These are phyloP conservation scores for Drosophila santomea DNA, from an alignment of 1,140 invertebrate genomes.

Conservation along the genomic window DNA sequence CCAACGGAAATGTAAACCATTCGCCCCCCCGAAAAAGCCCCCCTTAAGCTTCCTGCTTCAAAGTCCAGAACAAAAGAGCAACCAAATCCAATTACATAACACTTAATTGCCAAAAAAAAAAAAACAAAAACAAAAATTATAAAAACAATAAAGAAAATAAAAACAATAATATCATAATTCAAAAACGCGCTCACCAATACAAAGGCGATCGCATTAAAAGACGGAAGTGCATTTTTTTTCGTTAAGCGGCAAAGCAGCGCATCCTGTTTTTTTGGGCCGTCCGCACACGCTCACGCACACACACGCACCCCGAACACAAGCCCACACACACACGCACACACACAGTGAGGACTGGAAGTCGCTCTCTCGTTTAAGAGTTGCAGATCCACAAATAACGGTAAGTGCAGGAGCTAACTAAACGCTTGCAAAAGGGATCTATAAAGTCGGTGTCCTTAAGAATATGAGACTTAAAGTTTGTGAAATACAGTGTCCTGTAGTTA, in stretches of 20 bases:
- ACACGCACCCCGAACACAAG: conserved; percentile 5
- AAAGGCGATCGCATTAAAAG: conserved; percentile 52
- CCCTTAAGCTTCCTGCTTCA: conserved; percentile 49
- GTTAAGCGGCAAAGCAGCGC: conserved; percentile 58
- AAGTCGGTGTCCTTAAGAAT: too few relatives aligned
- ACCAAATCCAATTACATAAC: conserved; percentile 48
- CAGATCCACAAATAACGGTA: conserved; percentile 29
- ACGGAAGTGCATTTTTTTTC: conserved; percentile 70
- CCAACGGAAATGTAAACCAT: conserved; percentile 82
- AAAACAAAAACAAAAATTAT: conserved; percentile 10
- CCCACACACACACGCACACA: conserved; percentile 7
- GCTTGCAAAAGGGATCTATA: background rate
- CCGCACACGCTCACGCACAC: conserved; percentile 30
- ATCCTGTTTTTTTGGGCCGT: conserved; percentile 72
- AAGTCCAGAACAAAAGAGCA: conserved; percentile 41
- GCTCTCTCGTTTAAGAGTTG: conserved; percentile 46
- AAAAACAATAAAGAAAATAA: conserved; percentile 37
- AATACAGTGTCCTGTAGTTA: too few relatives aligned
- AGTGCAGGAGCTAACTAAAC: conserved; percentile 6
- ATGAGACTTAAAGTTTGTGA: too few relatives aligned
- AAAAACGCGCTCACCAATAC: conserved; percentile 34
- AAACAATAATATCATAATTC: conserved; percentile 50
- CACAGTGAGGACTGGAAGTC: conserved; percentile 15
- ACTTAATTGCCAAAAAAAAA: conserved; percentile 42
- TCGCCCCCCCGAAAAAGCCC: conserved; percentile 64